A percentile compares a stretch with the other conserved stretches of the same genome.
phyloP scores from a whole-genome alignment of 2,797 vertebrate species.

The Coracias cyanogaster region DNA sequence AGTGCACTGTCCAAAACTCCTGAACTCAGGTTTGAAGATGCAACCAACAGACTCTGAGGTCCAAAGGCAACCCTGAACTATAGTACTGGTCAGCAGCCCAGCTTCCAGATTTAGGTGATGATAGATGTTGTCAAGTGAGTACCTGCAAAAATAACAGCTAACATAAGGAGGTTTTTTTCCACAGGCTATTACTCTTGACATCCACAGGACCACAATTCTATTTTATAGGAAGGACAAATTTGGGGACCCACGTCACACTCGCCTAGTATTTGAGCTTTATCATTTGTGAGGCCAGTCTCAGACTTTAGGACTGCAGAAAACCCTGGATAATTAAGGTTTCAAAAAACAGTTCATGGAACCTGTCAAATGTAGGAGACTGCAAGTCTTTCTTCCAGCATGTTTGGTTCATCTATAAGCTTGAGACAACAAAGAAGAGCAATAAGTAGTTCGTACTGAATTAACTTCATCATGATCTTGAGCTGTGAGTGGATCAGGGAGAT shows the following conservation, averaged over 20 bases:
- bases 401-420: not conserved
- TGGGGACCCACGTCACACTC: not conserved
- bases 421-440: not conserved
- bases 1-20: not conserved
- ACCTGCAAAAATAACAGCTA: not conserved
- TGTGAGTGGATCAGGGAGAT: not conserved
- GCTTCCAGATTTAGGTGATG: not conserved
- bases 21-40: not conserved
- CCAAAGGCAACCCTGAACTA: not conserved
- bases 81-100: not conserved
- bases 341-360: not conserved
- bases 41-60: not conserved
- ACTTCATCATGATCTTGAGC: not conserved
- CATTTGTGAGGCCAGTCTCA: not conserved
- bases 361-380: not conserved
- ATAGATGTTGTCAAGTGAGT: not conserved
- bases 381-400: not conserved
- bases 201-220: rapidly evolving
- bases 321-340: not conserved
- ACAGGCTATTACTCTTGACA: not conserved
- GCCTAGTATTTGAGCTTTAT: not conserved
- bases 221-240: not conserved
- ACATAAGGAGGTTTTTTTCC: not conserved
- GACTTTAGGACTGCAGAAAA: not conserved
- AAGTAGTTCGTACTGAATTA: not conserved